phyloP scores from a whole-genome alignment of 2,888 invertebrate genomes.

The Palloptera scutellata region DNA sequence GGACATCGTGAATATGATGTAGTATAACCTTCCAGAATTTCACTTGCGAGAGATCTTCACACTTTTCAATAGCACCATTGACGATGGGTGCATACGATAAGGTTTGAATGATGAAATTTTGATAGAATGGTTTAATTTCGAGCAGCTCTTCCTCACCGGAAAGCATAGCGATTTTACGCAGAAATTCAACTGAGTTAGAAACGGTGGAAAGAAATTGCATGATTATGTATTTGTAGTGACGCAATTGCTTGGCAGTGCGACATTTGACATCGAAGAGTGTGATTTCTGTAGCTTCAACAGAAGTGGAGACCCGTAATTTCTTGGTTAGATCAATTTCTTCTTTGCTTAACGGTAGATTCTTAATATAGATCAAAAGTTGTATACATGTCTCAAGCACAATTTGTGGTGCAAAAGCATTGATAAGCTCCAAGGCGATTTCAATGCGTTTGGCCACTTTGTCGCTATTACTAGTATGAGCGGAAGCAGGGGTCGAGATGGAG shows the following conservation, averaged over 20 bases:
- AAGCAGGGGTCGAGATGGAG: not conserved
- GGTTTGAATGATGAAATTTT: slow-evolving; percentile 74
- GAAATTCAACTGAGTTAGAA: slow-evolving; percentile 74
- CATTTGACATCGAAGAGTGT: slow-evolving; percentile 71
- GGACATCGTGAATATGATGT: slow-evolving; percentile 79
- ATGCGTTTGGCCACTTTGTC: slow-evolving; percentile 69
- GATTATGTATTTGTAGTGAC: slow-evolving; percentile 84
- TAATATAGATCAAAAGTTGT: slow-evolving; percentile 73
- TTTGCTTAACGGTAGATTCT: slow-evolving; percentile 72
- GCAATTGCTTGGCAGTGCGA: slow-evolving; percentile 77
- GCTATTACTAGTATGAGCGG: slow-evolving; percentile 30
- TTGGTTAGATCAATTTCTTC: slow-evolving; percentile 52
- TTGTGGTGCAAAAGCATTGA: slow-evolving; percentile 72
- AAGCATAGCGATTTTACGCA: slow-evolving; percentile 71
- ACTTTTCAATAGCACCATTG: slow-evolving; percentile 71
- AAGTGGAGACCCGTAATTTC: not conserved
- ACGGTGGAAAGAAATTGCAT: slow-evolving; percentile 78
- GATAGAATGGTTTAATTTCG: slow-evolving; percentile 71
- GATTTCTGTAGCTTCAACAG: slow-evolving; percentile 57
- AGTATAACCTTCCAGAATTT: slow-evolving; percentile 87
- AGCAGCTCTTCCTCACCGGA: slow-evolving; percentile 64
- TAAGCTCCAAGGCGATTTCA: slow-evolving; percentile 74
- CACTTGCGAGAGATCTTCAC: slow-evolving; percentile 66
- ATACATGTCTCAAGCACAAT: slow-evolving; percentile 72
- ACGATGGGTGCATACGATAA: slow-evolving; percentile 74